Conservation (phyloP, 2,113 vertebrate genomes). For the Cyanocitta stelleri region DNA sequence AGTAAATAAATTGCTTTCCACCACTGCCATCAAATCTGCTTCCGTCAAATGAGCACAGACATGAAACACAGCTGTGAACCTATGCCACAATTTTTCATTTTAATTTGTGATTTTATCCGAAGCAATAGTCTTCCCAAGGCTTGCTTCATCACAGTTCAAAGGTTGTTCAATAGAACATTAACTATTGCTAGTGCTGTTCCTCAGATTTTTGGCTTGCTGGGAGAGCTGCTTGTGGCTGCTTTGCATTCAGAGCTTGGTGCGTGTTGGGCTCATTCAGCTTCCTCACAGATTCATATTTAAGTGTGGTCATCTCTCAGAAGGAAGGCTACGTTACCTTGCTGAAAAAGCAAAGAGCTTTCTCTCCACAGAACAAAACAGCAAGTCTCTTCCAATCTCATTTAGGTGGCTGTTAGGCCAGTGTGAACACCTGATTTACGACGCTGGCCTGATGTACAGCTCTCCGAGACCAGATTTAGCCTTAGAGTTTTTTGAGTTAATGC, state of each 20-base stretch:
- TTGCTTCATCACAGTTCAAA: neutral
- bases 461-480: neutral
- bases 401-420: neutral
- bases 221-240: neutral
- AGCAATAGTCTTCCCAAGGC: neutral
- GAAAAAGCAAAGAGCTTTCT: neutral
- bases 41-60: neutral
- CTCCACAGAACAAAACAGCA: neutral
- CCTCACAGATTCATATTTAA: neutral
- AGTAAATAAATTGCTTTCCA: slow-evolving; percentile 17
- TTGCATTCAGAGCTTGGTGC: neutral
- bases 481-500: neutral
- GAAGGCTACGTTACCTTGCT: neutral
- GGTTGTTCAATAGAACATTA: neutral
- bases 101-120: neutral
- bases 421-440: neutral
- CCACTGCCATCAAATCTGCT: neutral
- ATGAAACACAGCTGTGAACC: neutral
- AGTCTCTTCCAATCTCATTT: slow-evolving; percentile 14
- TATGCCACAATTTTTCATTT: neutral
- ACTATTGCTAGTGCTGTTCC: neutral
- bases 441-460: neutral
- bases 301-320: neutral
- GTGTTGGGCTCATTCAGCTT: neutral
- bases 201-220: neutral